phyloP scores from a whole-genome alignment of 2,797 vertebrate species.

The Danio choprae region DNA sequence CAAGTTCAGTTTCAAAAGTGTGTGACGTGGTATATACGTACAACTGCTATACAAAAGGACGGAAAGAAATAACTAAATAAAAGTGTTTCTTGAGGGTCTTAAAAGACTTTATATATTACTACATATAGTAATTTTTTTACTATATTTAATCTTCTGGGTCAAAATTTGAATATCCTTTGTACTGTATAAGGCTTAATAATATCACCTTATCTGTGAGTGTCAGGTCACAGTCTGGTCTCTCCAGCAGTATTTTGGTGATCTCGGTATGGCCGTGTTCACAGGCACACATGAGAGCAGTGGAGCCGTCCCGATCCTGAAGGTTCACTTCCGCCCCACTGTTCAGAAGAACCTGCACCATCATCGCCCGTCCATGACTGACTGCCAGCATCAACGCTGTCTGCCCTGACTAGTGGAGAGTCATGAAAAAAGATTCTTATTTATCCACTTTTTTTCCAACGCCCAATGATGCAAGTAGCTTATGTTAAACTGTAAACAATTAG shows the following conservation, averaged over 20 bases:
- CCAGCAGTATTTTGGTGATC: slow-evolving; percentile 87
- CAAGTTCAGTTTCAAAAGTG: too few relatives aligned
- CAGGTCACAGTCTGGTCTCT: slow-evolving; percentile 83
- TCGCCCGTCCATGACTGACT: slow-evolving; percentile 89
- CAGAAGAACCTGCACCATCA: slow-evolving; percentile 93
- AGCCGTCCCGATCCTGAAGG: slow-evolving; percentile 88
- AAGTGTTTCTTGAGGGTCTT: too few relatives aligned
- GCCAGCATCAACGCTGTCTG: slow-evolving; percentile 96
- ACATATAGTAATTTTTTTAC: too few relatives aligned
- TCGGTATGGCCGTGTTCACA: slow-evolving; percentile 86
- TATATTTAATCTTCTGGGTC: too few relatives aligned
- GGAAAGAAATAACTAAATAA: too few relatives aligned
- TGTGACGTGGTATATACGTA: too few relatives aligned
- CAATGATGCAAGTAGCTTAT: too few relatives aligned
- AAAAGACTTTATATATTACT: too few relatives aligned
- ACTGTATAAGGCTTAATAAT: neutral
- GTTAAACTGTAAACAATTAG: too few relatives aligned
- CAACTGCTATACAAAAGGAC: too few relatives aligned
- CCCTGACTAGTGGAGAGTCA: slow-evolving; percentile 74
- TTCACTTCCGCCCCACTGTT: slow-evolving; percentile 86
- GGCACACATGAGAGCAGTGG: slow-evolving; percentile 92
- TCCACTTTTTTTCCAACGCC: too few relatives aligned
- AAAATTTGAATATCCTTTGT: neutral
- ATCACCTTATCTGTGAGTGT: slow-evolving; percentile 87
- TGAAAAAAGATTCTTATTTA: slow-evolving; percentile 5